phyloP scores from a whole-genome alignment of 1,140 invertebrate genomes.

The Subanguina moxae region DNA sequence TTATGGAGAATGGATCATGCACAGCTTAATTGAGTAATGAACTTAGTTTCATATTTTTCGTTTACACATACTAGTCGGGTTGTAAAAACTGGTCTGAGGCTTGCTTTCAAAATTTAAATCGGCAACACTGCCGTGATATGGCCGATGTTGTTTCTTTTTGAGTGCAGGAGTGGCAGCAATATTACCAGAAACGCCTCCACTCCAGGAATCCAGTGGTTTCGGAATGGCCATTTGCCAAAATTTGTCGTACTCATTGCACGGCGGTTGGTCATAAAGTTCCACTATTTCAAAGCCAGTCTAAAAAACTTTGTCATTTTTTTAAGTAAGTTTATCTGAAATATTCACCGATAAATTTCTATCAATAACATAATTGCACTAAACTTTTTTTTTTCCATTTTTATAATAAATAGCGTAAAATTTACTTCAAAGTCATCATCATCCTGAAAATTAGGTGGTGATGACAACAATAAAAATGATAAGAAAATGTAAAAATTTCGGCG shows the following conservation, averaged over 20 bases:
- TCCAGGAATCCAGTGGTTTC: neutral
- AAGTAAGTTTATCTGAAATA: neutral
- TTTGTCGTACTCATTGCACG: neutral
- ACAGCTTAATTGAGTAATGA: too few relatives aligned
- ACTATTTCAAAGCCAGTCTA: conserved; percentile 7
- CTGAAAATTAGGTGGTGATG: neutral
- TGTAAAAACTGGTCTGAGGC: neutral
- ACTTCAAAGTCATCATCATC: conserved; percentile 49
- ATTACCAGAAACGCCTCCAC: too few relatives aligned
- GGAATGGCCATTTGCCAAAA: conserved; percentile 1
- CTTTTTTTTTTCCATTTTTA: neutral
- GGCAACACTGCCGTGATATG: conserved; percentile 6
- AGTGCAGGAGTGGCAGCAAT: neutral
- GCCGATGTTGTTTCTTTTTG: neutral
- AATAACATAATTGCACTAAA: conserved; percentile 20
- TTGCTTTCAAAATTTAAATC: neutral
- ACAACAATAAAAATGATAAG: neutral
- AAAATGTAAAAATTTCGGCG: conserved; percentile 23
- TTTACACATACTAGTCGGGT: neutral
- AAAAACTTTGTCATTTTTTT: neutral
- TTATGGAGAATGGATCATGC: too few relatives aligned
- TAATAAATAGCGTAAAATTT: neutral
- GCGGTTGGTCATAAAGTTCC: neutral
- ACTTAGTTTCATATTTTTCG: too few relatives aligned
- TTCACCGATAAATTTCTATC: conserved; percentile 19